A percentile compares a stretch with the other conserved stretches of the same genome.
These are phyloP conservation scores for Eupithecia inturbata DNA, from an alignment of 2,888 invertebrate species.

Conservation along the genomic window DNA sequence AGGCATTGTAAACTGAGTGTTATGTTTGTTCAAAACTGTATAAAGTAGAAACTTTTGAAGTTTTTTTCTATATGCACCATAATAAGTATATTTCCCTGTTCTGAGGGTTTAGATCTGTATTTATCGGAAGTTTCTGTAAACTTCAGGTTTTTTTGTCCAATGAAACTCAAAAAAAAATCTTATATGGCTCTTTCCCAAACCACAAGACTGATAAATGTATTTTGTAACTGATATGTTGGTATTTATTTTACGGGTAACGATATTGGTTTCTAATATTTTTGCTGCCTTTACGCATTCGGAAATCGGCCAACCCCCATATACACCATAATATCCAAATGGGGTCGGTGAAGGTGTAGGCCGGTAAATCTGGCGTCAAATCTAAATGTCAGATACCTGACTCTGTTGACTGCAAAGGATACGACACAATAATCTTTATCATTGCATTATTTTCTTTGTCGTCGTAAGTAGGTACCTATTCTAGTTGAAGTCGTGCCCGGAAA, in stretches of 20 bases:
- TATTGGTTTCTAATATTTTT: not conserved
- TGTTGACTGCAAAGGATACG: not conserved
- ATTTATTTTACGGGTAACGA: not conserved
- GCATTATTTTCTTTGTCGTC: not conserved
- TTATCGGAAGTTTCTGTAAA: not conserved
- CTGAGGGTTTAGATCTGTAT: not conserved
- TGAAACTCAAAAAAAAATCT: not conserved
- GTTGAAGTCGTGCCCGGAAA: not conserved
- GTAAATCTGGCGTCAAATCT: conserved; percentile 52
- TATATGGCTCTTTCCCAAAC: too few relatives aligned
- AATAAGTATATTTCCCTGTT: not conserved
- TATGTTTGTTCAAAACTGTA: conserved; percentile 11
- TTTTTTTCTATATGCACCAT: not conserved
- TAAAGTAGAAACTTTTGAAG: not conserved
- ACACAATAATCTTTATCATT: not conserved
- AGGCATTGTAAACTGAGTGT: conserved; percentile 38
- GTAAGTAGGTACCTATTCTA: not conserved
- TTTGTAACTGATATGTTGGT: not conserved
- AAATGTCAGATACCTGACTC: conserved; percentile 47
- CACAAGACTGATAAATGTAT: not conserved
- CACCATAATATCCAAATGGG: conserved; percentile 43
- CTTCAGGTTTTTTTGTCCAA: not conserved
- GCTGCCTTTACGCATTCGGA: not conserved
- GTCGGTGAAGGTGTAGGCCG: conserved; percentile 33
- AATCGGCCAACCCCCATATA: conserved; percentile 3